Conservation (phyloP, 1,140 invertebrate genomes). For the Drosophila micromelanica region DNA sequence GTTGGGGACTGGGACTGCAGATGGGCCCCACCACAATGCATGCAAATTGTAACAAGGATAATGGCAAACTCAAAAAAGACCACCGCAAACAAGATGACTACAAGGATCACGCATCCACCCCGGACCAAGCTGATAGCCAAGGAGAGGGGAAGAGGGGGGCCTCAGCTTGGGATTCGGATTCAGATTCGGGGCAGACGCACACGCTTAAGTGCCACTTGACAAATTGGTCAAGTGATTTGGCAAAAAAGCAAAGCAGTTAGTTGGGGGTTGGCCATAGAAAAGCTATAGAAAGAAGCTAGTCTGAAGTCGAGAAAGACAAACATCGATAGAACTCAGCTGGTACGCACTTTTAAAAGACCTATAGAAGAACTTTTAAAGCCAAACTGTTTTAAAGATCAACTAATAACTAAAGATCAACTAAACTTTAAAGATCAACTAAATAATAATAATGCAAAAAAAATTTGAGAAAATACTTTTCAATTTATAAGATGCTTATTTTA, state of each 20-base stretch:
- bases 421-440: too few relatives aligned
- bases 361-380: too few relatives aligned
- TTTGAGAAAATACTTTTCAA: too few relatives aligned
- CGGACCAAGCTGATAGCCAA: conserved; percentile 1
- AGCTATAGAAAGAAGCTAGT: conserved; percentile 8
- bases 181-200: conserved; percentile 36
- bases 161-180: not conserved
- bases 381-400: too few relatives aligned
- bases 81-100: conserved; percentile 68
- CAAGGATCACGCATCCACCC: conserved; percentile 51
- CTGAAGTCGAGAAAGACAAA: not conserved
- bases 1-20: conserved; percentile 7
- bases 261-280: conserved; percentile 12
- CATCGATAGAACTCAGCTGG: not conserved
- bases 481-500: too few relatives aligned
- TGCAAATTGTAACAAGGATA: conserved; percentile 80
- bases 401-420: too few relatives aligned
- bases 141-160: not conserved
- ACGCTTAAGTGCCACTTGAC: conserved; percentile 81
- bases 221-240: conserved; percentile 83
- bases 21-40: conserved; percentile 67
- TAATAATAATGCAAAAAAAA: too few relatives aligned
- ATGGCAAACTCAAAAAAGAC: conserved; percentile 77
- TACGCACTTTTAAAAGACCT: too few relatives aligned
- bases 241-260: conserved; percentile 53